Conservation (phyloP, 2,797 vertebrate species). For the Meriones psammophilus region DNA sequence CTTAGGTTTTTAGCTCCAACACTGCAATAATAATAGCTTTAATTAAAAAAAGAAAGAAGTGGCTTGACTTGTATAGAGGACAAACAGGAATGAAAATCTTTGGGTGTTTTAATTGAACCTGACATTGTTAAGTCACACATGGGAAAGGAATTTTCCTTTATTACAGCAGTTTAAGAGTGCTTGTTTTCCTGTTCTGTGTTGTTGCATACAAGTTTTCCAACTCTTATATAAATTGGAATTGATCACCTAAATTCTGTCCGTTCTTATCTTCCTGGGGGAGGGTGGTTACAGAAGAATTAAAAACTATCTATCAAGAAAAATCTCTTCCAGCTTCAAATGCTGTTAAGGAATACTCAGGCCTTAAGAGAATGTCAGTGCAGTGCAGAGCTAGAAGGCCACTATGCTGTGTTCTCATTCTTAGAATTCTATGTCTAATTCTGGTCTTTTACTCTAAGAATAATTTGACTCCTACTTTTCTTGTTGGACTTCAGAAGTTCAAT, state of each 20-base stretch:
- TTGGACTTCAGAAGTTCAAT: conserved; percentile 55
- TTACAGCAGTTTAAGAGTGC: background rate
- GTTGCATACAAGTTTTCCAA: background rate
- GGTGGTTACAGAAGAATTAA: background rate
- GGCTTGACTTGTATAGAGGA: background rate
- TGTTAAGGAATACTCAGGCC: background rate
- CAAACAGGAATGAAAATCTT: conserved; percentile 15
- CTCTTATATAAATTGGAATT: conserved; percentile 34
- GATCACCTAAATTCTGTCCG: background rate
- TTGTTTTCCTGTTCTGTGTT: background rate
- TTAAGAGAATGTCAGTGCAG: background rate
- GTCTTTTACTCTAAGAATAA: conserved; percentile 38
- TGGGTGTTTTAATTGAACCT: background rate
- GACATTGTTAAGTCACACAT: background rate
- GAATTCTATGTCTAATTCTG: conserved; percentile 60
- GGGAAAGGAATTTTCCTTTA: conserved; percentile 1
- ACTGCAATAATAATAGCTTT: background rate
- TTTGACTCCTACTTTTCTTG: conserved; percentile 65
- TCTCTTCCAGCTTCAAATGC: background rate
- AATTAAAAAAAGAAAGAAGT: background rate
- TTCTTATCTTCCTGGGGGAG: background rate
- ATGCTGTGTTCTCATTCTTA: conserved; percentile 11
- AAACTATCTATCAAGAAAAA: background rate
- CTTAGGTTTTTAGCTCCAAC: background rate
- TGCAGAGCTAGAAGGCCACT: background rate